Conservation (phyloP, 2,113 vertebrate species). For the Globicephala melas region DNA sequence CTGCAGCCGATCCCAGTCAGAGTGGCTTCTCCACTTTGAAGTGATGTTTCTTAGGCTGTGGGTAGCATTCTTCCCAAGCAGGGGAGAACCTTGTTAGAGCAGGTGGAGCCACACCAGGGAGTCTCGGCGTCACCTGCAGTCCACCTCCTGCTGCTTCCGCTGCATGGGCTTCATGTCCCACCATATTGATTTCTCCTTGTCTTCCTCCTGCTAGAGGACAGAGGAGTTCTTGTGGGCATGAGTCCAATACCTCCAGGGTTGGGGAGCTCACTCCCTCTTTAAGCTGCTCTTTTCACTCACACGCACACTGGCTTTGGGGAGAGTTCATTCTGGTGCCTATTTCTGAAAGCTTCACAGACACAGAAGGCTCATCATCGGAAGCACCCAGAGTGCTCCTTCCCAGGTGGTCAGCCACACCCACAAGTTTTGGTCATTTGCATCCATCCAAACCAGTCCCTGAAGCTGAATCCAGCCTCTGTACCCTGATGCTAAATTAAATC, state of each 20-base stretch:
- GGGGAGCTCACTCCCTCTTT: neutral
- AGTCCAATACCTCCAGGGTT: neutral
- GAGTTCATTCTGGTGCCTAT: neutral
- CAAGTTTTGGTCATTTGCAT: neutral
- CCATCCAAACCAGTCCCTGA: neutral
- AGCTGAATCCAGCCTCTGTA: too few species aligned
- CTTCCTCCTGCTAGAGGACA: neutral
- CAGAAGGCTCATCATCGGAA: neutral
- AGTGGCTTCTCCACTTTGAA: neutral
- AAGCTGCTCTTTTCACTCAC: neutral
- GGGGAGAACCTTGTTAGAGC: neutral
- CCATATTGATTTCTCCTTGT: neutral
- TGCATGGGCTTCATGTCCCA: neutral
- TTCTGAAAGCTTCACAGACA: neutral
- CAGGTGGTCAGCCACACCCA: too few species aligned
- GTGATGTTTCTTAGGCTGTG: neutral
- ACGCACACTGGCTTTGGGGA: neutral
- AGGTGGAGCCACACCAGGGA: neutral
- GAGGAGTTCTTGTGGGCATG: neutral
- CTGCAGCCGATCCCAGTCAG: neutral
- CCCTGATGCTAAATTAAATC: too few species aligned
- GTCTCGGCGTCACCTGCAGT: neutral
- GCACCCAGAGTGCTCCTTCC: neutral
- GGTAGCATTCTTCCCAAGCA: neutral
- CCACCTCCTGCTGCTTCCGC: neutral